Evolutionary conservation across 2,113 vertebrate genomes (phyloP).

Genomic region (Copsychus sechellarum): DNA sequence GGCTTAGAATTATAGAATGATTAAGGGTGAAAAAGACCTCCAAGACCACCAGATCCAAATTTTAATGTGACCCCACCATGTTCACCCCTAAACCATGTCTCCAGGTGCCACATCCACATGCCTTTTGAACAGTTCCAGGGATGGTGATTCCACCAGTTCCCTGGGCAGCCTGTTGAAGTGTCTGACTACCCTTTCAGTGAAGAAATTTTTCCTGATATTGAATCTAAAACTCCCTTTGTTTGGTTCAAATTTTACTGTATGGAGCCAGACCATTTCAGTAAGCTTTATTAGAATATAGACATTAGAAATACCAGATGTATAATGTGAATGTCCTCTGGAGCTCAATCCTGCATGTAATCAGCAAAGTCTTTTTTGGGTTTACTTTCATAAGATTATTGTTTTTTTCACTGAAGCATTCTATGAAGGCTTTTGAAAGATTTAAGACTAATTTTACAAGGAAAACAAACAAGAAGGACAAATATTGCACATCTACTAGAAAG

Average conservation of each 20-base stretch:
- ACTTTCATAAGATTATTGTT: not conserved
- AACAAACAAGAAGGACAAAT: not conserved
- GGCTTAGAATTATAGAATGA: not conserved
- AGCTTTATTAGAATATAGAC: not conserved
- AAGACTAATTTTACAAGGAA: not conserved
- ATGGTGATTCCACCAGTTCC: not conserved
- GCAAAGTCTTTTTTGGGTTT: not conserved
- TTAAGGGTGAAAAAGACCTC: not conserved
- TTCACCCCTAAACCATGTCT: not conserved
- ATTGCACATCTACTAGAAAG: not conserved
- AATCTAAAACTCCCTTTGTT: not conserved
- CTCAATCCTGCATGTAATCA: not conserved
- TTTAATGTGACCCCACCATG: fast-evolving
- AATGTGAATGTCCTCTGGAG: not conserved
- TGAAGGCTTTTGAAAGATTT: not conserved
- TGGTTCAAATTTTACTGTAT: not conserved
- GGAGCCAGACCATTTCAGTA: not conserved
- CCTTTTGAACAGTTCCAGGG: not conserved
- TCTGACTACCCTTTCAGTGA: not conserved
- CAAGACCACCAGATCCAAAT: fast-evolving
- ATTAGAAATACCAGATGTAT: not conserved
- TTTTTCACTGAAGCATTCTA: not conserved
- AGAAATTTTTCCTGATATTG: not conserved
- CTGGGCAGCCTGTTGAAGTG: not conserved
- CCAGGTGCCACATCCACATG: not conserved